phyloP scores from a whole-genome alignment of 2,888 invertebrate species.

The Heliconius cydno region DNA sequence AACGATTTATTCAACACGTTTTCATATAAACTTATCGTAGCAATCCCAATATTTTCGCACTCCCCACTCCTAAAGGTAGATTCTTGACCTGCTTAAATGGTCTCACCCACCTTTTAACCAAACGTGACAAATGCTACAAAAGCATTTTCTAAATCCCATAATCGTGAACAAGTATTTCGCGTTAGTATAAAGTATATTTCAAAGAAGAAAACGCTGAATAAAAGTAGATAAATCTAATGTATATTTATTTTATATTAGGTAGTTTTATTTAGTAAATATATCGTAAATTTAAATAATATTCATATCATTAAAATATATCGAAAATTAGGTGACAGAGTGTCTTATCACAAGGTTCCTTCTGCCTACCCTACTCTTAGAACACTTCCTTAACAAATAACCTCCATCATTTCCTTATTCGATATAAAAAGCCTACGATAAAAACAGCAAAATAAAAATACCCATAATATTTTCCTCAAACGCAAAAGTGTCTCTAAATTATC shows the following conservation, averaged over 20 bases:
- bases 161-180: conserved; percentile 16
- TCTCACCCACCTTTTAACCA: conserved; percentile 14
- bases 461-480: conserved; percentile 1
- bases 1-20: background rate
- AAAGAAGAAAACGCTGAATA: background rate
- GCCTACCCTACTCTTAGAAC: too few relatives aligned
- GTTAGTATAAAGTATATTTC: conserved; percentile 20
- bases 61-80: conserved; percentile 1
- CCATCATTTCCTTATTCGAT: background rate
- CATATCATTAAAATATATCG: too few relatives aligned
- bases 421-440: background rate
- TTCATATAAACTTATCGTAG: conserved; percentile 5
- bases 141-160: conserved; percentile 4
- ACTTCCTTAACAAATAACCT: background rate
- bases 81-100: conserved; percentile 20
- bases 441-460: background rate
- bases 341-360: too few relatives aligned
- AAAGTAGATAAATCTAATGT: background rate
- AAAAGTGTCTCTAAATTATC: conserved; percentile 25
- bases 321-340: too few relatives aligned
- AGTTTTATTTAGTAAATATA: too few relatives aligned
- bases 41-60: conserved; percentile 6
- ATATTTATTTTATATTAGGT: background rate
- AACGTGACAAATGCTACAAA: conserved; percentile 13
- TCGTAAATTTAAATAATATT: too few relatives aligned